Percentiles rank a stretch among this genome's conserved stretches.
Conservation (phyloP, 2,888 invertebrate genomes). For the Pollenia angustigena region DNA sequence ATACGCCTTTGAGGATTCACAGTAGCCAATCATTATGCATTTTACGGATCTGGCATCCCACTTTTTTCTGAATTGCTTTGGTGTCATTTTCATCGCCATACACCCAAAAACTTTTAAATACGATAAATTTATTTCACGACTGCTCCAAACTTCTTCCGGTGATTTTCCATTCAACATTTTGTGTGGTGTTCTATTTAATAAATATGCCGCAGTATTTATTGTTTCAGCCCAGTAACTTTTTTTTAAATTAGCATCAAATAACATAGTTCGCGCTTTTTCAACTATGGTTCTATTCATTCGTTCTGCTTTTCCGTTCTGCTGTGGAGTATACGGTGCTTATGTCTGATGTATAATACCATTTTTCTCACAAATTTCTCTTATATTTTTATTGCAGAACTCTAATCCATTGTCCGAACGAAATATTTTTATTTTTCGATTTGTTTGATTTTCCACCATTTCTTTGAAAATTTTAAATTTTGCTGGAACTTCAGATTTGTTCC, state of each 20-base stretch:
- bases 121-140: conserved; percentile 18
- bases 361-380: neutral
- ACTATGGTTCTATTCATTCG: too few relatives aligned
- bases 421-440: too few relatives aligned
- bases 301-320: conserved; percentile 38
- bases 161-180: conserved; percentile 22
- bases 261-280: too few relatives aligned
- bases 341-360: conserved; percentile 8
- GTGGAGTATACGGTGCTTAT: neutral
- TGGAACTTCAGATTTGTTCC: conserved; percentile 23
- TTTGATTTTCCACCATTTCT: too few relatives aligned
- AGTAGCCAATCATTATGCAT: conserved; percentile 24
- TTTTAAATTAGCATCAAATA: neutral
- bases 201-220: conserved; percentile 2
- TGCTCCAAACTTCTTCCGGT: conserved; percentile 5
- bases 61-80: conserved; percentile 26
- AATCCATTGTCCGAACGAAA: too few relatives aligned
- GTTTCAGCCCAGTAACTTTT: neutral
- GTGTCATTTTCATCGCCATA: conserved; percentile 26
- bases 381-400: conserved; percentile 29
- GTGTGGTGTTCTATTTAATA: conserved; percentile 19
- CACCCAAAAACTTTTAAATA: conserved; percentile 45
- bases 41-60: conserved; percentile 44
- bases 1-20: conserved; percentile 12
- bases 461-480: neutral